Base-by-base conservation (phyloP, 2,888 invertebrate genomes). In the Buathra laborator region DNA sequence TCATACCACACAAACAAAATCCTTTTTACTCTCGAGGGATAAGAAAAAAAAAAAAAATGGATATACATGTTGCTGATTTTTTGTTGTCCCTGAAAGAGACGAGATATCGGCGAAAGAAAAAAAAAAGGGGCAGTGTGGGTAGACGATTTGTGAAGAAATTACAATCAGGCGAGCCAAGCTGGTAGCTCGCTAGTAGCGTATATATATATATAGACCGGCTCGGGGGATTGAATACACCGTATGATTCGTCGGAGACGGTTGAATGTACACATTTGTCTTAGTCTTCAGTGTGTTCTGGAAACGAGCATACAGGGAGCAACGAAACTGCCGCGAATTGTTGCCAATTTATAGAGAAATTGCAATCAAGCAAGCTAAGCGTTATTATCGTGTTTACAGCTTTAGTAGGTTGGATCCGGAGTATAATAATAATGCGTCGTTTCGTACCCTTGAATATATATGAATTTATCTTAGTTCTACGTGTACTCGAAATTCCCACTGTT, bases 31-130 rank as follows among this genome's bases (percentile, higher is more conserved):
- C 37, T 56, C 44, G 24, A 32, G 62, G n/a, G 24, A 24, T 59
- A 29, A 71, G 56, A 81, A 80, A 76, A 72, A 56, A 67, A 48
- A 71, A 43, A 77, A 64, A 62, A 66, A 72, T 53, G 37, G 9
- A 37, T 37, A 37, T 37, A 37, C 48, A 46, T 70, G n/a, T 43
- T 48, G 62, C 70, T 68, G 29, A 59, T 62, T 43, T 24, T 48
- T 43, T 16, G 48, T 4, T 4, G 53, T 32, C 32, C 9, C 51
- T 46, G 44, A 14, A 76, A 76, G 53, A 51, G 64, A 32, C 51
- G 37, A 51, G 66, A 37, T 24, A 51, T 66, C 64, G 64, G 37
- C 1, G 37, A 37, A 37, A 37, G 67, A 46, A 67, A 81, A 53
- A 56, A 74, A 44, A 5, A 46, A 6, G 19, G 24, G 10, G 67